Percentiles rank a stretch among this genome's conserved stretches.
These are phyloP conservation scores for Hydrozoanthus gracilis DNA, from an alignment of 92 coral and sea anemone genomes.

Conservation along the genomic window DNA sequence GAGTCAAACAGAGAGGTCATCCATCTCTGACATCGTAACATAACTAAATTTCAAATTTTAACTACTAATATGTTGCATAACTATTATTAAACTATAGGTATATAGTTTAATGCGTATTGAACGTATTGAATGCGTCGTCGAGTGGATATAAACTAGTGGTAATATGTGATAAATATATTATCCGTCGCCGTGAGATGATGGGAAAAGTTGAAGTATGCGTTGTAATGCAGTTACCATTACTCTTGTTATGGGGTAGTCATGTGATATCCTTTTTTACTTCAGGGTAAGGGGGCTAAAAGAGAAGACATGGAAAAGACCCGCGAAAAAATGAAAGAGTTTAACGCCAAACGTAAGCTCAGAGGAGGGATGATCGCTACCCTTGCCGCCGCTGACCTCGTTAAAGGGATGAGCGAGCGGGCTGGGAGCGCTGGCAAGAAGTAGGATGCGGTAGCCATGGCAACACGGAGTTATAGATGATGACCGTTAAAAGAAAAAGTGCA, in stretches of 20 bases:
- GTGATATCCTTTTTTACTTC: not conserved
- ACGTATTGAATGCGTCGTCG: not conserved
- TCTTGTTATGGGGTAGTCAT: too few species aligned
- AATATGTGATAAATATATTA: too few species aligned
- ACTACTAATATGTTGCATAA: too few species aligned
- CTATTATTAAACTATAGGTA: too few species aligned
- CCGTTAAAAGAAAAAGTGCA: not conserved
- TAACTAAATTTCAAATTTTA: too few species aligned
- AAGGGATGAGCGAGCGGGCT: conserved; percentile 19
- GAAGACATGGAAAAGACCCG: conserved; percentile 88
- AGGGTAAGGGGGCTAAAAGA: conserved; percentile 89
- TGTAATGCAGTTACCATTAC: too few species aligned
- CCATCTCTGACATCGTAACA: too few species aligned
- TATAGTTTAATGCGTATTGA: not conserved
- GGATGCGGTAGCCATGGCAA: not conserved
- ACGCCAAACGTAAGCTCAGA: conserved; percentile 91
- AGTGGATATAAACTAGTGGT: too few species aligned
- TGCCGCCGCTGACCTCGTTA: conserved; percentile 74
- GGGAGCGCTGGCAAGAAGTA: conserved; percentile 38
- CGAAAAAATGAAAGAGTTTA: conserved; percentile 80
- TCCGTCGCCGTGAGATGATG: too few species aligned
- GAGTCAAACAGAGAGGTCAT: too few species aligned
- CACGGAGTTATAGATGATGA: not conserved
- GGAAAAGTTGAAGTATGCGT: not conserved
- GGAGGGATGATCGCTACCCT: conserved; percentile 92